Base-by-base conservation (phyloP, 2,113 vertebrate genomes). In the Pagrus major region DNA sequence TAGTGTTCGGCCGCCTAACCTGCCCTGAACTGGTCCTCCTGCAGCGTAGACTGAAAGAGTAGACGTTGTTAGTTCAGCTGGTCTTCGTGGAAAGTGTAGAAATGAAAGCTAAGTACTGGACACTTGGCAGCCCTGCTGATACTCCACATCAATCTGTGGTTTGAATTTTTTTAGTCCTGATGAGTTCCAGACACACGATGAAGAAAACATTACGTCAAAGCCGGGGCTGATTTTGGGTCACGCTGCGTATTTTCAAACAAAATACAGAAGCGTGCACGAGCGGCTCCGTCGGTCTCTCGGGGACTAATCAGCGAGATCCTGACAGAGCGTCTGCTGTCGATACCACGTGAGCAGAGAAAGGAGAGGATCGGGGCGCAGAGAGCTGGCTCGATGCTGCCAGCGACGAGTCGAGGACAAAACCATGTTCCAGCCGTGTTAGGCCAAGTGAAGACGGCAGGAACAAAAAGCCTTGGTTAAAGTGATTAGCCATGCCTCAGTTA, bases 391-490 rank as follows among this genome's bases (percentile, higher is more conserved):
- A n/a, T 25, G 65, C 20, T n/a, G 9, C 35, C 39, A 59, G 76
- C 16, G 66, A 69, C 2, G 10, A 66, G 80, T 55, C 46, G 71
- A 81, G 66, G 72, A 84, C 83, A 23, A 80, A 25, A 76, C 77
- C 74, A 27, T 78, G 80, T 82, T 83, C 52, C 61, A 91, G 74
- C 67, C 59, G 67, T 69, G 71, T 85, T 60, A 74, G 84, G 68
- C 85, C 72, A 67, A 86, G 86, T 55, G 44, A 49, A 81, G 61
- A 78, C 29, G 56, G 69, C 72, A 68, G 76, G 85, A 86, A 90
- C 85, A 88, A 89, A 91, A 89, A 72, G 79, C 78, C 63, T 87
- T 71, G 77, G 86, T 90, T 85, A 84, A 91, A 87, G 70, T 68
- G 84, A 92, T 90, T 91, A 86, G 25, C 77, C 75, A 83, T 39